phyloP scores from a whole-genome alignment of 2,888 invertebrate species.

The Dusona sp. region DNA sequence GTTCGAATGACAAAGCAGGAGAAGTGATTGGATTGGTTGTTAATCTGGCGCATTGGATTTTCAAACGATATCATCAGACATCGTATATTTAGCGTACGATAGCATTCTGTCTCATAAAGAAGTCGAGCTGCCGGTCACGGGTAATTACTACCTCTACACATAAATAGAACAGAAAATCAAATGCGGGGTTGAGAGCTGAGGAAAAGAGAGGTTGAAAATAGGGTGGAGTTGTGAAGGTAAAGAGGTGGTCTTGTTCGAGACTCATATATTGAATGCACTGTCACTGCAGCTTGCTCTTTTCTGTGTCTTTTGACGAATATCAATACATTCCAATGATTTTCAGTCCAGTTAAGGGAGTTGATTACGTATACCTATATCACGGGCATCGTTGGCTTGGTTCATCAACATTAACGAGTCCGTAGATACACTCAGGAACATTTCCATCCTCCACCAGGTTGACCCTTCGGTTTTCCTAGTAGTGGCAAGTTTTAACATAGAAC shows the following conservation, averaged over 20 bases:
- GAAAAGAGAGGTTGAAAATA: slow-evolving; percentile 19
- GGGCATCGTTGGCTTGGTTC: slow-evolving; percentile 35
- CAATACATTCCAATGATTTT: slow-evolving; percentile 24
- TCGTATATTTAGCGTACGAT: slow-evolving; percentile 24
- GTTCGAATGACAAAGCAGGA: slow-evolving; percentile 3
- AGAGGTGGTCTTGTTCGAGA: slow-evolving; percentile 21
- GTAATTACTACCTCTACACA: slow-evolving; percentile 70
- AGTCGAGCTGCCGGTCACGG: slow-evolving; percentile 20
- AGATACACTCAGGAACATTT: slow-evolving; percentile 11
- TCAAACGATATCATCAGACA: slow-evolving; percentile 29
- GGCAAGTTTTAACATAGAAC: slow-evolving; percentile 1
- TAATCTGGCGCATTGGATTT: slow-evolving; percentile 3
- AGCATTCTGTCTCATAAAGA: slow-evolving; percentile 6
- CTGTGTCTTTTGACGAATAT: slow-evolving; percentile 26
- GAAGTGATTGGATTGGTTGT: slow-evolving; percentile 26
- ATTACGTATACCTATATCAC: slow-evolving; percentile 13
- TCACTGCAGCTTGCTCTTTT: background rate
- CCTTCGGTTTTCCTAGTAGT: background rate
- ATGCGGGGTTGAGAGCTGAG: slow-evolving; percentile 57
- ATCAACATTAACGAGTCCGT: slow-evolving; percentile 19
- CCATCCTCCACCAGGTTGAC: background rate
- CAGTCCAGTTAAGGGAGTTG: slow-evolving; percentile 6
- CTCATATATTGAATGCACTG: slow-evolving; percentile 12
- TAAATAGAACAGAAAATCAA: slow-evolving; percentile 71
- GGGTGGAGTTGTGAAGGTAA: slow-evolving; percentile 1